Conservation (phyloP, 2,888 invertebrate species). For the Sipunculus nudus region DNA sequence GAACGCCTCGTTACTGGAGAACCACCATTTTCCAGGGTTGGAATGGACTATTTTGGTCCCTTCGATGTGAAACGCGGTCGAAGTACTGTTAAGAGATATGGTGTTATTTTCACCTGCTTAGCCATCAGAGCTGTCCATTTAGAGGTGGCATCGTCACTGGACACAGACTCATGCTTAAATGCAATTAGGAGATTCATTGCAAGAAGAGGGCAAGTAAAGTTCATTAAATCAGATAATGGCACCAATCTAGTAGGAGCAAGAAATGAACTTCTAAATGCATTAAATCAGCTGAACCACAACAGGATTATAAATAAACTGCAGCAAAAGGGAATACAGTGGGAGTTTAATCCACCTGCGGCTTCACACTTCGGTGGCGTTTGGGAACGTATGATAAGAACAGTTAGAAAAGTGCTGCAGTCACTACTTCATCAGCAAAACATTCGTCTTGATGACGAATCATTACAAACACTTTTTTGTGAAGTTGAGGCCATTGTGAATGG, state of each 20-base stretch:
- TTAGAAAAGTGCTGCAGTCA: background rate
- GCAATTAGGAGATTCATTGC: constrained; percentile 6
- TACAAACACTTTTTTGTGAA: constrained; percentile 1
- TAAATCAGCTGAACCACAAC: background rate
- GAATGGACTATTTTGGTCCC: constrained; percentile 1
- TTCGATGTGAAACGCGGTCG: background rate
- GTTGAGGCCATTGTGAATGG: constrained; percentile 1
- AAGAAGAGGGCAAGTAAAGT: background rate
- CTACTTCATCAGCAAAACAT: background rate
- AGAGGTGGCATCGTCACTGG: background rate
- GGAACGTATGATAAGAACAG: constrained; percentile 3
- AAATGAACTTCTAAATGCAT: background rate
- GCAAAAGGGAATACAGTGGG: constrained; percentile 1
- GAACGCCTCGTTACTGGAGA: background rate
- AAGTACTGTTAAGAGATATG: background rate
- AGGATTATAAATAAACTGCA: background rate
- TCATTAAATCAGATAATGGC: constrained; percentile 2
- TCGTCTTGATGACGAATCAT: background rate
- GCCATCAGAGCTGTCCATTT: background rate
- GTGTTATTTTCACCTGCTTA: background rate
- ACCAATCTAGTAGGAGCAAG: background rate
- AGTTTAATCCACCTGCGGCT: constrained; percentile 4
- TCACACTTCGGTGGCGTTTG: constrained; percentile 2
- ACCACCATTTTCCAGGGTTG: background rate
- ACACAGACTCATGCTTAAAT: constrained; percentile 5